A percentile compares a stretch with the other conserved stretches of the same genome.
Evolutionary conservation across 2,797 vertebrate genomes (phyloP).

Genomic region (Peromyscus attwateri): DNA sequence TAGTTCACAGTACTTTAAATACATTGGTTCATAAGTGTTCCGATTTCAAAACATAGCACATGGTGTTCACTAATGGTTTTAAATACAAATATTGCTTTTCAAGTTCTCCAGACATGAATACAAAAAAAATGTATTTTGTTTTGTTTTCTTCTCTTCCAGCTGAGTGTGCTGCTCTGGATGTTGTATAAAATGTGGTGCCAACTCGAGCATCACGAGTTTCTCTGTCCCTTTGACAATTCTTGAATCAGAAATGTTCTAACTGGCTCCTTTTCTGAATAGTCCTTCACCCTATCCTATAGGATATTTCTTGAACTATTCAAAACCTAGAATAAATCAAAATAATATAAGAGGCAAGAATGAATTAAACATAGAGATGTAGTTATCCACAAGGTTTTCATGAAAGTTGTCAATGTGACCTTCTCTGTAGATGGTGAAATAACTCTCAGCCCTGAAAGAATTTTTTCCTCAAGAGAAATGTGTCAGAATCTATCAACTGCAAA

Average conservation of each 20-base stretch:
- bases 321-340: slow-evolving; percentile 79
- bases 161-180: background rate
- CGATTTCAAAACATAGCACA: background rate
- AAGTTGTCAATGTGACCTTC: slow-evolving; percentile 82
- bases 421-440: slow-evolving; percentile 61
- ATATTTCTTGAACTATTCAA: slow-evolving; percentile 85
- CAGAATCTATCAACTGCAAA: background rate
- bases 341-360: slow-evolving; percentile 80
- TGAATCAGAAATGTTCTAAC: slow-evolving; percentile 8
- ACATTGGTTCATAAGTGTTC: background rate
- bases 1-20: background rate
- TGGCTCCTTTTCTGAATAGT: slow-evolving; percentile 66
- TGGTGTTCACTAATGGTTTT: background rate
- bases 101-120: background rate
- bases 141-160: background rate
- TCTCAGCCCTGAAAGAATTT: slow-evolving; percentile 74
- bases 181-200: background rate
- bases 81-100: background rate
- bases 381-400: slow-evolving; percentile 61
- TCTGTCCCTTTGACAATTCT: slow-evolving; percentile 74
- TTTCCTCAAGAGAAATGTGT: slow-evolving; percentile 38
- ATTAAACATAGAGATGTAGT: slow-evolving; percentile 84
- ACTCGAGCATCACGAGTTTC: slow-evolving; percentile 53
- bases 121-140: background rate
- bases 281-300: slow-evolving; percentile 78